A percentile compares a stretch with the other conserved stretches of the same genome.
These are phyloP conservation scores for Pelochelys cantorii DNA, from an alignment of 2,797 vertebrate species.

Conservation along the genomic window DNA sequence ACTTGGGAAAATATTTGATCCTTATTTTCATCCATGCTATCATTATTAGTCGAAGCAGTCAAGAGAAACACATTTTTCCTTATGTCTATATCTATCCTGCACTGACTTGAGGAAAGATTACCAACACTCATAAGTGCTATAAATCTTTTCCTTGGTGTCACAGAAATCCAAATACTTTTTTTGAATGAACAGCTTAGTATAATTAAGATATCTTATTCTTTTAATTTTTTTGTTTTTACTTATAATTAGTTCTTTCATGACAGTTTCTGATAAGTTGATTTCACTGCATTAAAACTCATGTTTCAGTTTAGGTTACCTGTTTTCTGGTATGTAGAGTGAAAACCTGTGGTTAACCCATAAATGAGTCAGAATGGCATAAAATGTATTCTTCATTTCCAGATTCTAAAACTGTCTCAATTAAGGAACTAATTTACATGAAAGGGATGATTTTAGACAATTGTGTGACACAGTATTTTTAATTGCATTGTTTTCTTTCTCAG, in stretches of 20 bases:
- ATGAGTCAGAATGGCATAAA: neutral
- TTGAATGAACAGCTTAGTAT: neutral
- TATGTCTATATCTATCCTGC: conserved; percentile 28
- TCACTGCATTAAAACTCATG: neutral
- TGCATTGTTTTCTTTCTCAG: conserved; percentile 72
- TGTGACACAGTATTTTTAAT: conserved; percentile 40
- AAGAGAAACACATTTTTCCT: conserved; percentile 31
- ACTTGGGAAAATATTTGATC: neutral
- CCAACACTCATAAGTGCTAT: neutral
- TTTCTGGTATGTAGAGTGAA: neutral
- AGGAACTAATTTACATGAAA: neutral
- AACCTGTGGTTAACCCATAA: neutral
- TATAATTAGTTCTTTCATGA: neutral
- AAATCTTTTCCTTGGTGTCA: neutral
- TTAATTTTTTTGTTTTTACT: neutral
- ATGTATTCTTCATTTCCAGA: neutral
- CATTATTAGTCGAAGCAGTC: conserved; percentile 8
- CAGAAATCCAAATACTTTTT: neutral
- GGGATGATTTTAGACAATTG: neutral
- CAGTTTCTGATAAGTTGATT: neutral
- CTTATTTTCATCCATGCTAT: neutral
- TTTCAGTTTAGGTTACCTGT: neutral
- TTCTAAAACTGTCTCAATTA: conserved; percentile 2
- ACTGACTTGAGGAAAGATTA: conserved; percentile 3
- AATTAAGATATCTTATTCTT: neutral